Base-by-base conservation (phyloP, 2,888 invertebrate genomes). In the Sarcophaga variegata region DNA sequence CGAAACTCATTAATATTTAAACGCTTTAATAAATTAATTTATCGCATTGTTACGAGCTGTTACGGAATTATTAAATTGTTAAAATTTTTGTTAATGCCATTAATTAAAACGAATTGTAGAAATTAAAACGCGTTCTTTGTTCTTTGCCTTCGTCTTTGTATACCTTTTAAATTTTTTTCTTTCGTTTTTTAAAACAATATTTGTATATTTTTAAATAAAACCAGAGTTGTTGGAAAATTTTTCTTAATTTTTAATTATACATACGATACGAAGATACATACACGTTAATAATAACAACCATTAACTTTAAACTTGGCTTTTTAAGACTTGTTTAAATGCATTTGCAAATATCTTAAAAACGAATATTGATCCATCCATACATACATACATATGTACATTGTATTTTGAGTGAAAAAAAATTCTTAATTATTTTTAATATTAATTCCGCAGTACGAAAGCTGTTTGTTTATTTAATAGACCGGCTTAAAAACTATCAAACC, bases 21-120 rank as follows among this genome's bases (percentile, higher is more conserved):
- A 70, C 5, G 37, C 17, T 45, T 37, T 66, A 66, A 66, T 45
- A 37, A 37, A 17, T 66, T 6, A 37, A 66, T 69, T 47, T 22
- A 5, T 69, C 45, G 12, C 45, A 27, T 72, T 81, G 37, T 63
- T 25, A 27, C 47, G 37, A 37, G 37, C 10, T 37, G 37, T 37
- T 37, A 37, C 37, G 37, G 37, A 37, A 25, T 25, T 37, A 37
- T 2, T 37, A 37, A 37, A 37, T 37, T 37, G n/a, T 27, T 63
- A 20, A 22, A 60, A 37, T 63, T 20, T 63, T 49, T 49, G 59
- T 76, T 76, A 47, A 49, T 47, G n/a, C 1, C n/a, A 69, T 69
- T 69, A 22, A 69, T 25, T 25, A 22, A 69, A 69, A n/a, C 25
- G 22, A 22, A 22, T 69, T 22, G 27, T n/a, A 22, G n/a, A 25